Conservation (phyloP, 2,888 invertebrate species). For the Achlya flavicornis region DNA sequence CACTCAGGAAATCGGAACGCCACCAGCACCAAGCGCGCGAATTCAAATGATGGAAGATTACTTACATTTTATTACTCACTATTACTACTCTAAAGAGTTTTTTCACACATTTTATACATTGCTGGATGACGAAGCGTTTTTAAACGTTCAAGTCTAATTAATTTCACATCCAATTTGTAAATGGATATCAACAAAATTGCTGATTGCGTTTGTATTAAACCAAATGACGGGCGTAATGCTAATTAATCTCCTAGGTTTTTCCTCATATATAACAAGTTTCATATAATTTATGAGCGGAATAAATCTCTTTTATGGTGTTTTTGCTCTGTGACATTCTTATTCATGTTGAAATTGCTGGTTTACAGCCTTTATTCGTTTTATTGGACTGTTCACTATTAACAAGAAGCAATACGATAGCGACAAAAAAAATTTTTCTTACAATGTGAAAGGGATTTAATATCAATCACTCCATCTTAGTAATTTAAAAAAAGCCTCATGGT, state of each 20-base stretch:
- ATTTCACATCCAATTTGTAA: conserved; percentile 4
- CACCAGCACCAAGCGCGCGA: too few species aligned
- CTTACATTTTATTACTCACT: too few species aligned
- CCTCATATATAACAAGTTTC: background rate
- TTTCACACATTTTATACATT: too few species aligned
- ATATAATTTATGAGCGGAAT: conserved; percentile 3
- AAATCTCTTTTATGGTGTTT: conserved; percentile 11
- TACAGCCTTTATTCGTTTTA: background rate
- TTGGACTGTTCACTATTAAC: background rate
- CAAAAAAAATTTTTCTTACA: background rate
- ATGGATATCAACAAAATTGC: background rate
- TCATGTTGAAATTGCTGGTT: conserved; percentile 6
- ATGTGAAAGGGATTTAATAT: background rate
- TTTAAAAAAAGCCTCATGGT: too few species aligned
- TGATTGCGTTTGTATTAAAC: background rate
- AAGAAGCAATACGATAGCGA: background rate
- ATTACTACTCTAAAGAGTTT: too few species aligned
- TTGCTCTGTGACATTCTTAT: conserved; percentile 6
- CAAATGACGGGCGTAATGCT: conserved; percentile 14
- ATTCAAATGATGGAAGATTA: too few species aligned
- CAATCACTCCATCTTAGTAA: background rate
- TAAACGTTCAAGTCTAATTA: background rate
- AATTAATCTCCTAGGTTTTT: conserved; percentile 13
- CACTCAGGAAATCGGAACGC: too few species aligned
- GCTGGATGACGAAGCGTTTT: background rate